These are phyloP conservation scores for Heteromyza rotundicornis DNA, from an alignment of 2,888 invertebrate genomes.

Conservation along the genomic window DNA sequence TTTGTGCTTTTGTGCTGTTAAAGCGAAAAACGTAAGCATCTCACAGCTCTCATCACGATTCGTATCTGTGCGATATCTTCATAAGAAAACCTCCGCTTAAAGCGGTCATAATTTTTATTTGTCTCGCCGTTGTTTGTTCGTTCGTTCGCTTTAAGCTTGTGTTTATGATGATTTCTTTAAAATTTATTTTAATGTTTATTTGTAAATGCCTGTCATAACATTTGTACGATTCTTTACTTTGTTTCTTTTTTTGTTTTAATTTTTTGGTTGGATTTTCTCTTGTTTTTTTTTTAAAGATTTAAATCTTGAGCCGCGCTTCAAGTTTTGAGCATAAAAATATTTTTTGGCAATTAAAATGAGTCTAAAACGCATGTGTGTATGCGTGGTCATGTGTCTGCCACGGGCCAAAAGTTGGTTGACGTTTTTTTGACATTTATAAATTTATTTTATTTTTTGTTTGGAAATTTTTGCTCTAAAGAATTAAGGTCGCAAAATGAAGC, in stretches of 20 bases:
- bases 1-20: constrained; percentile 21
- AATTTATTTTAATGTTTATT: constrained; percentile 4
- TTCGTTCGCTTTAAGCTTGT: background rate
- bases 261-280: no score
- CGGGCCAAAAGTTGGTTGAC: background rate
- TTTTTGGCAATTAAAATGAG: constrained; percentile 26
- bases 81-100: background rate
- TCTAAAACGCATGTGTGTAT: no score
- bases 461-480: background rate
- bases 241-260: no score
- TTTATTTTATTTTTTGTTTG: background rate
- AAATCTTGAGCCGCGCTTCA: no score
- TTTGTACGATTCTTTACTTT: background rate
- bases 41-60: constrained; percentile 11
- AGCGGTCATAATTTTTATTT: background rate
- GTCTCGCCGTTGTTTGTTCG: no score
- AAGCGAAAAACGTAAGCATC: background rate
- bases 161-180: background rate
- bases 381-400: background rate
- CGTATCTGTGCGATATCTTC: constrained; percentile 2
- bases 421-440: constrained; percentile 44
- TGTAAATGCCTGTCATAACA: constrained; percentile 5
- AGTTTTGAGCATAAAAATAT: constrained; percentile 29
- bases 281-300: no score
- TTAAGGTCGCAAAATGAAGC: no score